phyloP scores from a whole-genome alignment of 2,888 invertebrate genomes.

The Euplexia lucipara region DNA sequence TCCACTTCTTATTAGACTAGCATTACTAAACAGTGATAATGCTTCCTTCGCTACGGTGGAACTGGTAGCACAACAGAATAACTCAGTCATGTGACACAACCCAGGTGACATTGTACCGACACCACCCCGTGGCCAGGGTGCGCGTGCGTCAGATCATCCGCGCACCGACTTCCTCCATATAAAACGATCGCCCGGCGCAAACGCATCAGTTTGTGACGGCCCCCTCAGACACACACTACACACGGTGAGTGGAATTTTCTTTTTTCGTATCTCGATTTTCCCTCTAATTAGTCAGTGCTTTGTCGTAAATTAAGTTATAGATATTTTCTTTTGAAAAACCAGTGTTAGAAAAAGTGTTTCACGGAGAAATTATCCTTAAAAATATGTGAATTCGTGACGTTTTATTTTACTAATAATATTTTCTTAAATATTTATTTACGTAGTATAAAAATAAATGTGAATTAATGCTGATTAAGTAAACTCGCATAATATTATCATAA shows the following conservation, averaged over 20 bases:
- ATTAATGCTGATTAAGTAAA: slow-evolving; percentile 18
- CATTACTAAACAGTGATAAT: not conserved
- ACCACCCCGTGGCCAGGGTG: slow-evolving; percentile 72
- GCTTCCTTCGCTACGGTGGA: not conserved
- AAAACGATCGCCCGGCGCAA: slow-evolving; percentile 77
- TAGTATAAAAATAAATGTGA: slow-evolving; percentile 6
- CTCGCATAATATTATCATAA: slow-evolving; percentile 32
- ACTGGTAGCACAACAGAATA: not conserved
- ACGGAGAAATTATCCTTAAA: not conserved
- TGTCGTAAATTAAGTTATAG: not conserved
- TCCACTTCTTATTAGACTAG: too few species aligned
- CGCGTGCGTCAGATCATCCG: slow-evolving; percentile 69
- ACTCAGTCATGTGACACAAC: slow-evolving; percentile 23
- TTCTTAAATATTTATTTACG: not conserved
- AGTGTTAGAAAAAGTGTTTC: slow-evolving; percentile 30
- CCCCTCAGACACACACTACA: slow-evolving; percentile 75
- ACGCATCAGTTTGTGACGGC: slow-evolving; percentile 87
- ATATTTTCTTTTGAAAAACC: not conserved
- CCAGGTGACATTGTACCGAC: slow-evolving; percentile 48
- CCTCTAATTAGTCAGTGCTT: slow-evolving; percentile 30
- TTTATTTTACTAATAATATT: not conserved
- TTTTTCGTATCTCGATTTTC: slow-evolving; percentile 35
- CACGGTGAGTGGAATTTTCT: slow-evolving; percentile 76
- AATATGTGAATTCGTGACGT: slow-evolving; percentile 23
- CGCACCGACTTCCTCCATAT: slow-evolving; percentile 82